These are phyloP conservation scores for Ophioninae sp. DNA, from an alignment of 2,888 invertebrate species.

Conservation along the genomic window DNA sequence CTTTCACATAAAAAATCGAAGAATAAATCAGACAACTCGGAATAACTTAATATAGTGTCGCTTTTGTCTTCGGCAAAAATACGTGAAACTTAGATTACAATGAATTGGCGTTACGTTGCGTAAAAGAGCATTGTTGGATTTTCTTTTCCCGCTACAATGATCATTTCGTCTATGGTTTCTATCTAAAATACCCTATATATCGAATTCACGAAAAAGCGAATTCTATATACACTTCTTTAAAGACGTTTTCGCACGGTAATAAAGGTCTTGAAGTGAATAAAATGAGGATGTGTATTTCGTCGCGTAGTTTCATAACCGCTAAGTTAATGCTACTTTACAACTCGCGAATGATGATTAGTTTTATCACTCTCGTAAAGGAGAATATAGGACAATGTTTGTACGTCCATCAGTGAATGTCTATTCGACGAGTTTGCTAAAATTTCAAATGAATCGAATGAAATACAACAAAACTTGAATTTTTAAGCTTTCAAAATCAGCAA, in stretches of 20 bases:
- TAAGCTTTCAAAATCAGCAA: background rate
- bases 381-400: background rate
- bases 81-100: slow-evolving; percentile 72
- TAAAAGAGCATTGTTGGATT: slow-evolving; percentile 69
- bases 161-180: slow-evolving; percentile 36
- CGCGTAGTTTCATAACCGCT: background rate
- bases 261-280: slow-evolving; percentile 1
- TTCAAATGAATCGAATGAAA: background rate
- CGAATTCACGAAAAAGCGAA: slow-evolving; percentile 35
- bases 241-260: slow-evolving; percentile 14
- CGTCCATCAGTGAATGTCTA: background rate
- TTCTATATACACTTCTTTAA: slow-evolving; percentile 25
- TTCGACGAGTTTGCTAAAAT: background rate
- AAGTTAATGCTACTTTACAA: background rate
- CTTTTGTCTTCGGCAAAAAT: slow-evolving; percentile 70
- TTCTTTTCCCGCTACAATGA: slow-evolving; percentile 19
- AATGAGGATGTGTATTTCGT: background rate
- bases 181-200: slow-evolving; percentile 35
- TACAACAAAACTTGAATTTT: background rate
- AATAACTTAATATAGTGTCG: slow-evolving; percentile 70
- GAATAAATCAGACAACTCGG: slow-evolving; percentile 53
- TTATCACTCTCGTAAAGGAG: background rate
- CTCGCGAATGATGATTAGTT: background rate
- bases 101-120: slow-evolving; percentile 68
- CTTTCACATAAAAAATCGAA: slow-evolving; percentile 66